These are phyloP conservation scores for Oreochromis niloticus DNA, from an alignment of 2,113 vertebrate genomes.

Conservation along the genomic window DNA sequence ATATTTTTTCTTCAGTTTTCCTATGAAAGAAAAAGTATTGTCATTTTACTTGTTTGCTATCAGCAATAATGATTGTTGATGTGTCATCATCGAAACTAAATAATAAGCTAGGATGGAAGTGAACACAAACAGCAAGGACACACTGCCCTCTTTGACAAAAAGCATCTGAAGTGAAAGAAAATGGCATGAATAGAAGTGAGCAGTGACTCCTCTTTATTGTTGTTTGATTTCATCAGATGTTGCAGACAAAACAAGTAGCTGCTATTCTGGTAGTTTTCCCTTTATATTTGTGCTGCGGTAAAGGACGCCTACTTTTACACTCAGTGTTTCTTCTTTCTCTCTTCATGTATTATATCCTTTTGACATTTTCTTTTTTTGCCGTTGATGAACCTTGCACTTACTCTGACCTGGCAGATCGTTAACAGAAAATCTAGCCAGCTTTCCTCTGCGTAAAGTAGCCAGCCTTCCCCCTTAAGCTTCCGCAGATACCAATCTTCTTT, in stretches of 20 bases:
- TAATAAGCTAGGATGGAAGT: background rate
- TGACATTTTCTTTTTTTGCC: background rate
- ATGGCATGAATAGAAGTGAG: background rate
- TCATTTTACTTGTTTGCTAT: background rate
- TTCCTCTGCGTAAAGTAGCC: constrained; percentile 96
- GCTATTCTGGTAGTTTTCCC: background rate
- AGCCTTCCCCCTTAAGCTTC: constrained; percentile 93
- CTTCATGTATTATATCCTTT: background rate
- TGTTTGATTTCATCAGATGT: background rate
- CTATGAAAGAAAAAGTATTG: background rate
- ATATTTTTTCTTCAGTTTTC: background rate
- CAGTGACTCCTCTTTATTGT: constrained; percentile 24
- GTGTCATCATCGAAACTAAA: background rate
- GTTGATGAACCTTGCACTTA: background rate
- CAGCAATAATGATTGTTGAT: background rate
- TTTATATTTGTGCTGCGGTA: background rate
- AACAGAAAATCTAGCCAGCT: constrained; percentile 93
- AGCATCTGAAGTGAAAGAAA: background rate
- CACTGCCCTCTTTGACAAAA: background rate
- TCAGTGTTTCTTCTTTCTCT: background rate
- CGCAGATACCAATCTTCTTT: constrained; percentile 93
- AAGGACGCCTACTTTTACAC: background rate
- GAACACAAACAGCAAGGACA: constrained; percentile 26
- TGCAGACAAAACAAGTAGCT: constrained; percentile 4
- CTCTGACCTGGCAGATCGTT: constrained; percentile 86